These are phyloP conservation scores for Orthonychiurus folsomi DNA, from an alignment of 2,888 invertebrate species.

Conservation along the genomic window DNA sequence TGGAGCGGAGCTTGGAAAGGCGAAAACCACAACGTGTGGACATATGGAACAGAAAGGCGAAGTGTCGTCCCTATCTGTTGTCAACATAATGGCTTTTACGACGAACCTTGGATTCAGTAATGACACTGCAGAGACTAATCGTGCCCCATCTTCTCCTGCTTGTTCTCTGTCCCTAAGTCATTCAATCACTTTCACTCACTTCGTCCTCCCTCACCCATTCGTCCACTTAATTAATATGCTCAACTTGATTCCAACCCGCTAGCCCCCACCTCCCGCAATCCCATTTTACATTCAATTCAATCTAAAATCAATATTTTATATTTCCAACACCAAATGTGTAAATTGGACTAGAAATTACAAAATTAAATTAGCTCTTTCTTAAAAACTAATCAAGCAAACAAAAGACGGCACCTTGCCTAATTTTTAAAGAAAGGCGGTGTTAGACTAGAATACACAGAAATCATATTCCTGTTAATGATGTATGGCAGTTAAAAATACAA, in stretches of 20 bases:
- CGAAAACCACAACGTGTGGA: neutral
- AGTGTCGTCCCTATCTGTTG: neutral
- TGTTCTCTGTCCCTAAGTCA: neutral
- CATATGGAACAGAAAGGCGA: neutral
- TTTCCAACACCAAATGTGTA: too few species aligned
- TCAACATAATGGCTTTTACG: neutral
- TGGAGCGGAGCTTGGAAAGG: neutral
- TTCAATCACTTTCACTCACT: too few species aligned
- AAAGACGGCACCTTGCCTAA: too few species aligned
- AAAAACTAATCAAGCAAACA: too few species aligned
- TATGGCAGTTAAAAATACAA: too few species aligned
- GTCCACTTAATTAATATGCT: neutral
- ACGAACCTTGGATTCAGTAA: neutral
- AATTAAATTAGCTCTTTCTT: too few species aligned
- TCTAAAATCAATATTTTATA: too few species aligned
- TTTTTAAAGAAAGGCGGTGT: too few species aligned
- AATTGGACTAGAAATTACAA: too few species aligned
- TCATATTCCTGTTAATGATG: too few species aligned
- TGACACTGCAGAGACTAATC: constrained; percentile 1
- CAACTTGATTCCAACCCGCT: neutral
- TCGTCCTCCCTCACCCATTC: neutral
- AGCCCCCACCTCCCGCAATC: neutral
- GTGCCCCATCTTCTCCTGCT: neutral
- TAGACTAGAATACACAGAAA: too few species aligned
- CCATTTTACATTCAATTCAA: neutral